Base-by-base conservation (phyloP, 2,113 vertebrate genomes). In the Gavialis gangeticus region DNA sequence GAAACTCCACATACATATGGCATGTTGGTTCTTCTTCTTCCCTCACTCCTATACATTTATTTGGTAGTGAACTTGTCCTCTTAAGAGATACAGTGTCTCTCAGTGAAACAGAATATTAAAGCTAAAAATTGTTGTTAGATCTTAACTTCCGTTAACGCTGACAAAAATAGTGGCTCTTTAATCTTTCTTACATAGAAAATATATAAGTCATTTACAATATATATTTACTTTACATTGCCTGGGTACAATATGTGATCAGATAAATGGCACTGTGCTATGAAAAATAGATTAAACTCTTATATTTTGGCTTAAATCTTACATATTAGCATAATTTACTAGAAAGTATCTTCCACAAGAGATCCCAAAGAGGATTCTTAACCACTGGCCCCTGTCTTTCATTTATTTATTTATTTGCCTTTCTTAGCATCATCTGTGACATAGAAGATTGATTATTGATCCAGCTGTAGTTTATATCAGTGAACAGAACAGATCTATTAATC, bases 1-100 rank as follows among this genome's bases (percentile, higher is more conserved):
- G 18, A 54, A 90, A 59, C 84, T 64, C 5, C 67, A 30, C 11
- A n/a, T 3, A 0, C 0, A 0, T n/a, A 6, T 22, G 71, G 3
- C 5, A 78, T 82, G n/a, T 80, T 75, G 56, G 17, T 25, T 22
- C 28, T 77, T 28, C 1, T 4, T 1, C 27, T 76, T 16, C 6
- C 84, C 30, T 92, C 28, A 46, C 5, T 2, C 10, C 5, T 78
- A 24, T 25, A 73, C 3, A 3, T 1, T 90, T 59, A 63, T 37
- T 58, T 82, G 28, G 64, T 89, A 67, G 5, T 12, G 57, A 14
- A 12, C 66, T 58, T 77, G 28, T 21, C 62, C 27, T 66, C 4
- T 28, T 82, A 82, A 91, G 63, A 85, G 4, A 60, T 25, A 86
- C 14, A 84, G 12, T 55, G 89, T 21, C 54, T 71, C 14, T 62